Conservation (phyloP, 2,113 vertebrate species). For the Tetrao urogallus region DNA sequence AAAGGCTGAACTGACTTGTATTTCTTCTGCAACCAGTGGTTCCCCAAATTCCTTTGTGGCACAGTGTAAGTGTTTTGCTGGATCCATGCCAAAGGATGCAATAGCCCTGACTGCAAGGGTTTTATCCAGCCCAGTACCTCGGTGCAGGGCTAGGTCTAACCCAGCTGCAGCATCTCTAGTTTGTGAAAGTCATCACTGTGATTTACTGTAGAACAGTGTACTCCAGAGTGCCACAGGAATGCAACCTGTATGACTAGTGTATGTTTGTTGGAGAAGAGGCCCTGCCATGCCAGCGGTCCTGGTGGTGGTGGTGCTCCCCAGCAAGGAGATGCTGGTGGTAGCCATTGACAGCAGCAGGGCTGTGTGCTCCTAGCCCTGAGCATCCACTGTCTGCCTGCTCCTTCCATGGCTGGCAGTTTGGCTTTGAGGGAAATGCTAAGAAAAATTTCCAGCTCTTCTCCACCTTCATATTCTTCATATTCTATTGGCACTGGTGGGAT, state of each 20-base stretch:
- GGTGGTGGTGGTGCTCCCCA: not conserved
- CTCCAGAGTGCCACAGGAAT: not conserved
- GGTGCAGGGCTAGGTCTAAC: rapidly evolving
- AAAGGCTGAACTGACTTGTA: not conserved
- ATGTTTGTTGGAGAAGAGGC: not conserved
- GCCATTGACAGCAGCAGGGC: not conserved
- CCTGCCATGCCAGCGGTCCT: rapidly evolving
- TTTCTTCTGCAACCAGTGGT: not conserved
- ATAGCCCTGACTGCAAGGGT: not conserved
- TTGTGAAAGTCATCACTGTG: not conserved
- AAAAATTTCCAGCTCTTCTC: not conserved
- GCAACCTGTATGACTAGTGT: not conserved
- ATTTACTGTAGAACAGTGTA: not conserved
- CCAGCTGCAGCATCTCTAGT: not conserved
- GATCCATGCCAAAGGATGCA: not conserved
- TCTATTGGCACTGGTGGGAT: rapidly evolving
- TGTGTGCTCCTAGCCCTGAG: not conserved
- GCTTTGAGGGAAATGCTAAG: not conserved
- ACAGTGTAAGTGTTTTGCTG: not conserved
- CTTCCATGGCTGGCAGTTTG: rapidly evolving
- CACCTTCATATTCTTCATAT: not conserved
- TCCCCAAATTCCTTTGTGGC: not conserved
- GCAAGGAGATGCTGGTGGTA: rapidly evolving
- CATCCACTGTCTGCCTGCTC: not conserved
- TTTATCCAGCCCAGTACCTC: not conserved